Evolutionary conservation across 2,113 vertebrate genomes (phyloP).

Genomic region (Erythrocercus mccallii): DNA sequence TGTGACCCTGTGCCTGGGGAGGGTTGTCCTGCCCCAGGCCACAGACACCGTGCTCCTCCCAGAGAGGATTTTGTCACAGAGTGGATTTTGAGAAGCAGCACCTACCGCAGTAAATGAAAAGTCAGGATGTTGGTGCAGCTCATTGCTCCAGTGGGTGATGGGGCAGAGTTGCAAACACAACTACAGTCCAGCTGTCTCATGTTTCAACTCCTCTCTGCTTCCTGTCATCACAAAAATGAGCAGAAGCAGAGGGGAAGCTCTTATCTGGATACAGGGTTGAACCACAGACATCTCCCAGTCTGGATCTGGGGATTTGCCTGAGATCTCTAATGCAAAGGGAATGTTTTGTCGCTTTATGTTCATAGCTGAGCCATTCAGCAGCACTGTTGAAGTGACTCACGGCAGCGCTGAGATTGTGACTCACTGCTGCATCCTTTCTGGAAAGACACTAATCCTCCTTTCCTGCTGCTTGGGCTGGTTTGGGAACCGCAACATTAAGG

Average conservation of each 20-base stretch:
- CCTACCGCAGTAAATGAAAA: background rate
- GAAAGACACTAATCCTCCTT: slow-evolving; percentile 54
- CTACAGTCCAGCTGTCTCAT: background rate
- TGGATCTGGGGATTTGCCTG: background rate
- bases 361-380: background rate
- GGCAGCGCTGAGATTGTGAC: slow-evolving; percentile 26
- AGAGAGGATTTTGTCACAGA: background rate
- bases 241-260: background rate
- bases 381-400: slow-evolving; percentile 37
- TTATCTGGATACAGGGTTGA: background rate
- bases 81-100: background rate
- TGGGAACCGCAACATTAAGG: slow-evolving; percentile 15
- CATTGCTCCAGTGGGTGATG: background rate
- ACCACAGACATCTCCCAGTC: background rate
- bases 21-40: background rate
- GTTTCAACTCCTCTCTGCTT: background rate
- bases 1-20: background rate
- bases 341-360: slow-evolving; percentile 14
- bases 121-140: background rate
- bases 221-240: background rate
- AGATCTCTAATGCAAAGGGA: slow-evolving; percentile 7
- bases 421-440: slow-evolving; percentile 57
- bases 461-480: slow-evolving; percentile 51
- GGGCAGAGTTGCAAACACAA: background rate
- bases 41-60: fast-evolving